Percentiles rank a stretch among this genome's conserved stretches.
Evolutionary conservation across 2,888 invertebrate genomes (phyloP).

Genomic region (Oxystoma pomonae): DNA sequence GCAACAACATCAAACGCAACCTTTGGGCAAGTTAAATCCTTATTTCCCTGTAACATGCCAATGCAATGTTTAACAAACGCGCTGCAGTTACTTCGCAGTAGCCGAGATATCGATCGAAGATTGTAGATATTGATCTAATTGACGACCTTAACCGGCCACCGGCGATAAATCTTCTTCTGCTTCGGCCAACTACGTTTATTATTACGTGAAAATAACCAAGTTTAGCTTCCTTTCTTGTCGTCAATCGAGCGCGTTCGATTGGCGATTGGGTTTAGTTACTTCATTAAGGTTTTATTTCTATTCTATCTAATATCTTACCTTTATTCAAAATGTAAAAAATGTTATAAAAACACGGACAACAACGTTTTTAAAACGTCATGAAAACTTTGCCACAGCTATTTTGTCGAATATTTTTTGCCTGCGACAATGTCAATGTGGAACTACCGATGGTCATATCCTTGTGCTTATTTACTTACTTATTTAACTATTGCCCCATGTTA

Average conservation of each 20-base stretch:
- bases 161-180: constrained; percentile 28
- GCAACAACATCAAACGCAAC: no score
- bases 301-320: no score
- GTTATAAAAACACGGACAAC: no score
- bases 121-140: constrained; percentile 43
- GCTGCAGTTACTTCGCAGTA: constrained; percentile 28
- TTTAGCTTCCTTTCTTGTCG: constrained; percentile 18
- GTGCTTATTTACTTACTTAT: no score
- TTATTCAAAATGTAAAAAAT: no score
- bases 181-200: neutral
- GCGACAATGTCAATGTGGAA: no score
- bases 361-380: no score
- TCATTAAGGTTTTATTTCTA: neutral
- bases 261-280: constrained; percentile 17
- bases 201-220: constrained; percentile 21
- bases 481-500: no score
- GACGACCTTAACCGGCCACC: constrained; percentile 32
- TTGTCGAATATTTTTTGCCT: no score
- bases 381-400: no score
- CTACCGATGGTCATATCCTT: no score
- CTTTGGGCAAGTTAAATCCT: neutral
- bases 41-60: constrained; percentile 1
- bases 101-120: constrained; percentile 23
- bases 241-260: no score
- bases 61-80: constrained; percentile 36